A percentile compares a stretch with the other conserved stretches of the same genome.
These are phyloP conservation scores for Diarsia dahlii DNA, from an alignment of 2,888 invertebrate species.

Conservation along the genomic window DNA sequence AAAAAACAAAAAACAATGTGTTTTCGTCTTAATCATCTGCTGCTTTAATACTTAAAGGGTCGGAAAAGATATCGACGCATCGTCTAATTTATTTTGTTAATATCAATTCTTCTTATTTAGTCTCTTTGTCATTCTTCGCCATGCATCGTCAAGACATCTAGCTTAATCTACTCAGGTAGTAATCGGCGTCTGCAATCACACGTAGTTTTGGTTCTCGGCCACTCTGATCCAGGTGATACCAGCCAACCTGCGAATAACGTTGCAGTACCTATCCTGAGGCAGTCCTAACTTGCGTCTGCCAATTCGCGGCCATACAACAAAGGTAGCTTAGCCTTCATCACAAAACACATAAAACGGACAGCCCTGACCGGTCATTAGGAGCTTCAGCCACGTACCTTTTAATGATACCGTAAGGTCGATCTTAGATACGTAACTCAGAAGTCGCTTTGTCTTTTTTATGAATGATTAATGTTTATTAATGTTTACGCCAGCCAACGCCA, in stretches of 20 bases:
- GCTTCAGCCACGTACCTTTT: slow-evolving; percentile 77
- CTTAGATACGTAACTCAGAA: slow-evolving; percentile 82
- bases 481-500: slow-evolving; percentile 66
- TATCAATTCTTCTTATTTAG: too few relatives aligned
- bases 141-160: neutral
- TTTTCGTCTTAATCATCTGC: neutral
- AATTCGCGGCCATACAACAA: neutral
- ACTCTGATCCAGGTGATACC: neutral
- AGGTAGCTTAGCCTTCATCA: neutral
- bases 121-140: neutral
- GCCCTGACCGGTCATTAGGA: slow-evolving; percentile 77
- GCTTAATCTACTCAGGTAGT: neutral
- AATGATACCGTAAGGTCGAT: slow-evolving; percentile 82
- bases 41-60: neutral
- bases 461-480: slow-evolving; percentile 86
- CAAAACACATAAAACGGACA: slow-evolving; percentile 34
- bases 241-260: neutral
- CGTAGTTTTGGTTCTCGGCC: neutral
- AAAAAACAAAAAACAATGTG: neutral
- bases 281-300: neutral
- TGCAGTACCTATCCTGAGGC: neutral
- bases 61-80: neutral
- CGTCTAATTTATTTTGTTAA: neutral
- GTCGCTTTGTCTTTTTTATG: slow-evolving; percentile 90
- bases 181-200: neutral